phyloP scores from a whole-genome alignment of 2,797 vertebrate species.

The Rhincodon typus region DNA sequence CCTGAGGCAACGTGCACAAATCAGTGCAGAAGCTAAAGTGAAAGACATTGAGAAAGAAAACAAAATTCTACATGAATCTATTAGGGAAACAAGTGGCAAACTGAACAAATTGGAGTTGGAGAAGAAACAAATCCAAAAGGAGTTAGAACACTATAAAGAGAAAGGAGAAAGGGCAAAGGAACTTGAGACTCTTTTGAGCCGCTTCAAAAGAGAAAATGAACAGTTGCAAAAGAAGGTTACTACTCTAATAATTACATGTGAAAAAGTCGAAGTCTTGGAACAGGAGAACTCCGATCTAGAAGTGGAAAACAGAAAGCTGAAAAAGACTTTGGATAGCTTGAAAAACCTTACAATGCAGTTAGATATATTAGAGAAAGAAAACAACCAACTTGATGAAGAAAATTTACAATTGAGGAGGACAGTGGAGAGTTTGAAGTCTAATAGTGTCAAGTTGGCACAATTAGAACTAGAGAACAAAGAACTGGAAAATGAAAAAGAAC shows the following conservation, averaged over 20 bases:
- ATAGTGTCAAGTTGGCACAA: conserved; percentile 76
- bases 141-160: conserved; percentile 84
- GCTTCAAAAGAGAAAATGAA: conserved; percentile 84
- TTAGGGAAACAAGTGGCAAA: conserved; percentile 85
- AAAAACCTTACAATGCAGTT: conserved; percentile 84
- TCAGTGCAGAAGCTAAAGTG: conserved; percentile 84
- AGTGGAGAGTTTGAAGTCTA: conserved; percentile 74
- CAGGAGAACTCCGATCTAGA: conserved; percentile 86
- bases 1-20: conserved; percentile 84
- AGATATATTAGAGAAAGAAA: conserved; percentile 89
- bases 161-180: conserved; percentile 85
- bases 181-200: conserved; percentile 74
- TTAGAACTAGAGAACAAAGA: conserved; percentile 87
- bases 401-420: conserved; percentile 82
- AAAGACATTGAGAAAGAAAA: conserved; percentile 97
- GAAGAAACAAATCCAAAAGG: conserved; percentile 84
- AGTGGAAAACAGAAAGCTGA: conserved; percentile 76
- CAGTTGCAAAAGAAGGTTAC: conserved; percentile 84
- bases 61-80: conserved; percentile 87
- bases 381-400: conserved; percentile 83
- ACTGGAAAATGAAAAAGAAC: conserved; percentile 83
- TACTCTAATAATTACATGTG: conserved; percentile 83
- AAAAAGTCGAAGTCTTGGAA: conserved; percentile 79
- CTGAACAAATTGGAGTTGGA: conserved; percentile 90
- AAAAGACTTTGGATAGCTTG: conserved; percentile 79